A percentile compares a stretch with the other conserved stretches of the same genome.
Evolutionary conservation across 2,797 vertebrate species (phyloP).

Genomic region (Bovichtus diacanthus): DNA sequence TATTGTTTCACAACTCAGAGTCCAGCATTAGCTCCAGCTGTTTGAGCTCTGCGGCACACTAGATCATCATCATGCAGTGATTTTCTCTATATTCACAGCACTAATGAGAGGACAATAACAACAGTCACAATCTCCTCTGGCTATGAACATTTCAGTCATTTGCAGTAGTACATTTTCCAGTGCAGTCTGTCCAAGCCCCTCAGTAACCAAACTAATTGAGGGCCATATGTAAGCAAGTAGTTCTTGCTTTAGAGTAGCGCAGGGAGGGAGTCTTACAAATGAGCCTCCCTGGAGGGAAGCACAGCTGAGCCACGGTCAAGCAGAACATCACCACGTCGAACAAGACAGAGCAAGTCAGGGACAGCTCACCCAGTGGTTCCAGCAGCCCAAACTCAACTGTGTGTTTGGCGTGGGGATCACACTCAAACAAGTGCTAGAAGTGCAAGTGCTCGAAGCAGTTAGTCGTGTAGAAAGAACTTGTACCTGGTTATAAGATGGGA

Average conservation of each 20-base stretch:
- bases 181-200: constrained; percentile 22
- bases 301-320: constrained; percentile 52
- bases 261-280: constrained; percentile 61
- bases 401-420: not conserved
- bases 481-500: not conserved
- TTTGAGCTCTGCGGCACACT: constrained; percentile 3
- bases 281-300: constrained; percentile 51
- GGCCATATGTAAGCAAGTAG: constrained; percentile 61
- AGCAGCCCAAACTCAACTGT: not conserved
- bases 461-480: not conserved
- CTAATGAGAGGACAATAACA: constrained; percentile 57
- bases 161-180: constrained; percentile 23
- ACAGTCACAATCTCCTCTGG: constrained; percentile 33
- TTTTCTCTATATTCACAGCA: constrained; percentile 23
- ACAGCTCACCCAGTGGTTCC: constrained; percentile 12
- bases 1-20: constrained; percentile 1
- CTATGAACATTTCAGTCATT: constrained; percentile 52
- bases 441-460: not conserved
- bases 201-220: constrained; percentile 62
- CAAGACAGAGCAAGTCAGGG: constrained; percentile 20
- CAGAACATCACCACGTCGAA: constrained; percentile 32
- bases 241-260: constrained; percentile 49
- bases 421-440: too few relatives aligned
- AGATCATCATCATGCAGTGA: constrained; percentile 43
- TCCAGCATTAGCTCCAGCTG: constrained; percentile 19